Percentiles rank a stretch among this genome's conserved stretches.
Evolutionary conservation across 2,113 vertebrate species (phyloP).

Genomic region (Antidorcas marsupialis): DNA sequence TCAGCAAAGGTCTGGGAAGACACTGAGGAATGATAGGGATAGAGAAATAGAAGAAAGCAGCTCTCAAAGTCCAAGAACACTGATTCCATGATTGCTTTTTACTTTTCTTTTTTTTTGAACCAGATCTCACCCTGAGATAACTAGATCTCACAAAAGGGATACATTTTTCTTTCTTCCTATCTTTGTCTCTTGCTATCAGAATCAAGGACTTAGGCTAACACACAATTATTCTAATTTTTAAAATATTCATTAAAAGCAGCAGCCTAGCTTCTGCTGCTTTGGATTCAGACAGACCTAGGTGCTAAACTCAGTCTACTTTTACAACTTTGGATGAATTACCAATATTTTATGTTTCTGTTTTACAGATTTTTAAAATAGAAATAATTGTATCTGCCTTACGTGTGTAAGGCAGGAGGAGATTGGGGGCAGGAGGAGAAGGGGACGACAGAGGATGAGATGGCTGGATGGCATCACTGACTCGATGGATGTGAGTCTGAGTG

Average conservation of each 20-base stretch:
- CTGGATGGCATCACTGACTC: too few species aligned
- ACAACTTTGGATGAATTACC: background rate
- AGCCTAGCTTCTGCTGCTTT: background rate
- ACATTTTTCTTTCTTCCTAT: background rate
- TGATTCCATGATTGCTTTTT: background rate
- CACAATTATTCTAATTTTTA: background rate
- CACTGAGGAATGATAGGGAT: background rate
- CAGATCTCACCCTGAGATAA: background rate
- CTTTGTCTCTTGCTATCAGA: background rate
- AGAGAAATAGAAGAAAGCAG: background rate
- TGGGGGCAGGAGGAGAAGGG: too few species aligned
- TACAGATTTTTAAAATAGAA: background rate
- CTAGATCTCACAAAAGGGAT: background rate
- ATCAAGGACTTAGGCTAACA: background rate
- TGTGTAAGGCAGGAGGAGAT: background rate
- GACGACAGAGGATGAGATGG: too few species aligned
- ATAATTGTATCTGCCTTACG: background rate
- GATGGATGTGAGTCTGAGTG: too few species aligned
- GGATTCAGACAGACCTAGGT: background rate
- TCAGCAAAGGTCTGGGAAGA: background rate
- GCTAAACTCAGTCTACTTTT: background rate
- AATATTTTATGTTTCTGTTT: conserved; percentile 18
- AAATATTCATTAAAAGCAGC: conserved; percentile 19
- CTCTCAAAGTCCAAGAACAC: background rate
- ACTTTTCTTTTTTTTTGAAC: background rate